Evolutionary conservation across 2,113 vertebrate genomes (phyloP), one percentile per base, ranked within the genome.

Genomic region (Lanius collurio): DNA sequence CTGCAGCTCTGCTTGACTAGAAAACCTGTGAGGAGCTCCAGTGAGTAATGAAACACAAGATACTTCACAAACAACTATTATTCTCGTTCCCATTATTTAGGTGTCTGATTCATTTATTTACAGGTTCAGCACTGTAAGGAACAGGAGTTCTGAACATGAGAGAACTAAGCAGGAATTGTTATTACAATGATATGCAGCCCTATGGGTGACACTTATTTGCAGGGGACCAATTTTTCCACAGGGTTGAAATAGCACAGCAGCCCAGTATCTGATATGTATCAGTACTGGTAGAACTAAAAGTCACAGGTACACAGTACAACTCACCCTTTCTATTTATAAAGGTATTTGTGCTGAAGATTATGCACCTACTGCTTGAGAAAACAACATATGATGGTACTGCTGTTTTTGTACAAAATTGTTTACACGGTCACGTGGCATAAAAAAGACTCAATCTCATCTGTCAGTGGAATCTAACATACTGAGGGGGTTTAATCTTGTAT

Each of bases 91-190:
- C 65, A 71, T 75, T 92, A 92, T 57, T 90, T 62, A 90, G 52
- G 57, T 57, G 65, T 84, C 80, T 96, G 95, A 96, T 95, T 96
- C 90, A 96, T 86, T 90, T 93, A 93, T 90, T 97, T 92, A 95
- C 90, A 83, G 35, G 31, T 86, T 93, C 68, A 78, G 83, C 37
- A 83, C 14, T 39, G 60, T 15, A 56, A 92, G 80, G 33, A 94
- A 65, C 41, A 46, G 53, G 76, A 95, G 78, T 73, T 83, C 82
- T 74, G 82, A 91, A 82, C n/a, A 56, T 0, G 3, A 4, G 13
- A 89, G 74, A 87, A 92, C 10, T 7, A 60, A 88, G 63, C 41
- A 71, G 7, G 2, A 82, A 78, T 94, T 95, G 30, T 69, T 73
- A 33, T 75, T 39, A 50, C 46, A 89, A 6, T 42, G 44, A 92